These are phyloP conservation scores for Pantala flavescens DNA, from an alignment of 1,140 invertebrate genomes.

Conservation along the genomic window DNA sequence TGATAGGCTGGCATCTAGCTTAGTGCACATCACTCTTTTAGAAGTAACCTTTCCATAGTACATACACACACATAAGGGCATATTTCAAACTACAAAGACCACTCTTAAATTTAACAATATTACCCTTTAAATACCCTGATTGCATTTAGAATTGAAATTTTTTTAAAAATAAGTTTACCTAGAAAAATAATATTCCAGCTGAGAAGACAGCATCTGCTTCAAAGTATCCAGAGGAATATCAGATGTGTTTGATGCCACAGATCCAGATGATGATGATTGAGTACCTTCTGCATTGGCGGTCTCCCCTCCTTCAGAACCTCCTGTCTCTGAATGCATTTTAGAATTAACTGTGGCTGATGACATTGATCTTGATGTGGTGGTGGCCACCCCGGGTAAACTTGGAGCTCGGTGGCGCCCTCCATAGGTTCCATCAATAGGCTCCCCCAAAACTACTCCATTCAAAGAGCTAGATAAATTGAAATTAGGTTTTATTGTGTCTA, in stretches of 20 bases:
- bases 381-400: background rate
- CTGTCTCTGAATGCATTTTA: background rate
- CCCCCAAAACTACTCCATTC: conserved; percentile 29
- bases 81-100: no score
- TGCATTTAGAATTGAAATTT: no score
- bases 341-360: background rate
- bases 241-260: conserved; percentile 24
- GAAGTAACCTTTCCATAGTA: no score
- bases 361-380: background rate
- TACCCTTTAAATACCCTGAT: no score
- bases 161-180: conserved; percentile 43
- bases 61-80: no score
- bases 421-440: conserved; percentile 3
- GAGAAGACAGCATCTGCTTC: conserved; percentile 57
- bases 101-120: no score
- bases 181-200: conserved; percentile 85
- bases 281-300: background rate
- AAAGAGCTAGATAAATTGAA: conserved; percentile 25
- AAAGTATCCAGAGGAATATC: conserved; percentile 34
- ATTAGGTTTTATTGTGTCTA: background rate
- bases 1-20: no score
- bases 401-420: background rate
- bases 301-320: background rate
- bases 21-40: no score
- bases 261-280: conserved; percentile 27